A percentile compares a stretch with the other conserved stretches of the same genome.
Conservation (phyloP, 2,113 vertebrate genomes). For the Mus pahari region DNA sequence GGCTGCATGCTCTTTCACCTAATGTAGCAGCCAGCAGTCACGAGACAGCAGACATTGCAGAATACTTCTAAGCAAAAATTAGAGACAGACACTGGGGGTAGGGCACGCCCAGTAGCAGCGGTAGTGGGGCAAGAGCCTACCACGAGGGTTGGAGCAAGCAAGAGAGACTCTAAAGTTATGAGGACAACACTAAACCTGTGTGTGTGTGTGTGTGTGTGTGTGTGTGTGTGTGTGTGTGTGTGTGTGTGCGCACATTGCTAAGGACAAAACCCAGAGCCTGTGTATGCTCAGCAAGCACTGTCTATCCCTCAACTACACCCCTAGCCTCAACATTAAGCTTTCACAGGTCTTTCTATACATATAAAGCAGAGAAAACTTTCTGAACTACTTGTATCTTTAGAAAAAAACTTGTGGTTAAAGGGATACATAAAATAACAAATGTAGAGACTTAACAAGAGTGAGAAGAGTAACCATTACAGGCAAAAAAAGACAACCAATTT, state of each 20-base stretch:
- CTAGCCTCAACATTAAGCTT: neutral
- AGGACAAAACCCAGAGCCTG: neutral
- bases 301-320: neutral
- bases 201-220: neutral
- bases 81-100: neutral
- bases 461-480: slow-evolving; percentile 17
- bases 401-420: neutral
- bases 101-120: neutral
- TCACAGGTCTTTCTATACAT: neutral
- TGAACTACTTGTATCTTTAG: neutral
- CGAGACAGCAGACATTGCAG: neutral
- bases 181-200: neutral
- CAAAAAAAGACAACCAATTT: slow-evolving; percentile 47
- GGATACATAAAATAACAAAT: slow-evolving; percentile 13
- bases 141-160: neutral
- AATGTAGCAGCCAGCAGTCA: neutral
- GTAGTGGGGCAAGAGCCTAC: neutral
- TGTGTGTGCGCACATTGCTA: neutral
- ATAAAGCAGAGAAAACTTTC: neutral
- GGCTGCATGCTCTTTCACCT: neutral
- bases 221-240: neutral
- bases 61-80: slow-evolving; percentile 38
- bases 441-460: neutral
- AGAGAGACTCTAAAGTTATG: slow-evolving; percentile 20
- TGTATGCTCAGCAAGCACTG: neutral